Evolutionary conservation across 2,888 invertebrate species (phyloP).

Genomic region (Pollenia griseotomentosa): DNA sequence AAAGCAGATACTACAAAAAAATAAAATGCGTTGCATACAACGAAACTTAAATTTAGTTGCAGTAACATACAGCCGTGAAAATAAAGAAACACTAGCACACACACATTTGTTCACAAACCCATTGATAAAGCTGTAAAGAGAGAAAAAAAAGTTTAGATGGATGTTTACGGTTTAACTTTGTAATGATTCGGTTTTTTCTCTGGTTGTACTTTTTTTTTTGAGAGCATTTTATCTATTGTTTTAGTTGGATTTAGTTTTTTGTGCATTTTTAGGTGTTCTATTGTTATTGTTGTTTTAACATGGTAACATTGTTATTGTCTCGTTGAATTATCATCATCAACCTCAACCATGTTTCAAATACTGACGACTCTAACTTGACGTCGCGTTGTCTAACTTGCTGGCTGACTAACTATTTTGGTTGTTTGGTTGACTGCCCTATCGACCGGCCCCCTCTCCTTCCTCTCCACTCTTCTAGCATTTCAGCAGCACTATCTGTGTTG

Average conservation of each 20-base stretch:
- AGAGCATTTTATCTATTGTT: slow-evolving; percentile 44
- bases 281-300: slow-evolving; percentile 55
- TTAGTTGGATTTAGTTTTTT: slow-evolving; percentile 17
- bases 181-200: slow-evolving; percentile 40
- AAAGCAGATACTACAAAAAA: slow-evolving; percentile 24
- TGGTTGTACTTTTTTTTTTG: background rate
- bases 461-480: background rate
- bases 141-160: slow-evolving; percentile 18
- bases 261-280: background rate
- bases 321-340: slow-evolving; percentile 60
- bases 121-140: slow-evolving; percentile 26
- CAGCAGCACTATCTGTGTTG: slow-evolving; percentile 4
- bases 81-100: background rate
- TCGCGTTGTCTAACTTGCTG: slow-evolving; percentile 35
- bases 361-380: slow-evolving; percentile 34
- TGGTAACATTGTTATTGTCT: slow-evolving; percentile 56
- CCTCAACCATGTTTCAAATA: slow-evolving; percentile 49
- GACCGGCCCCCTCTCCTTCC: background rate
- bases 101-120: slow-evolving; percentile 2
- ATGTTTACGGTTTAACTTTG: slow-evolving; percentile 52
- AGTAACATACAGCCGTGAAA: slow-evolving; percentile 6
- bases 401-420: slow-evolving; percentile 31
- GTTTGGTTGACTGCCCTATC: slow-evolving; percentile 29
- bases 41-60: slow-evolving; percentile 18
- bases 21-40: slow-evolving; percentile 11